Base-by-base conservation (phyloP, 2,797 vertebrate genomes). In the Antrozous pallidus region DNA sequence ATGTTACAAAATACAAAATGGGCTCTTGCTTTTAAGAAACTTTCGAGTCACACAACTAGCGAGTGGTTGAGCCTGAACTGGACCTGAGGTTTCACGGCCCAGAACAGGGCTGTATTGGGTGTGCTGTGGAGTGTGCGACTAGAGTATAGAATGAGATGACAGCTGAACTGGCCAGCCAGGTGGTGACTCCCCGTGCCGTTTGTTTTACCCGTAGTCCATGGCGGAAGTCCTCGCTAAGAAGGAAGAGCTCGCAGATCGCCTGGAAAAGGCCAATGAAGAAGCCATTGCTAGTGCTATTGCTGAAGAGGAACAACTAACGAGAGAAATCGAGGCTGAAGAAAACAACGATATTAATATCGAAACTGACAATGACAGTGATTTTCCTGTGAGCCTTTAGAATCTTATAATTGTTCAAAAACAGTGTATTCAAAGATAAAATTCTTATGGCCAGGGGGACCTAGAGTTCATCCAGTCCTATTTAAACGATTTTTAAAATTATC, bases 251-350 rank as follows among this genome's bases (percentile, higher is more conserved):
- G 99, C 99, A 6, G 99, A 99, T 97, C 99, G 99, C 0, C 97
- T 99, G 94, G 99, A 99, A 97, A 99, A 99, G 96, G 99, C 99
- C 78, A 99, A 99, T 0, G 99, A 99, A 96, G 99, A 99, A 98
- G 99, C 99, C n/a, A 99, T 99, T 31, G 99, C 99, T 24, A 99
- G 99, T 61, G 99, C 99, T 83, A 99, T 99, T 71, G 99, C 99
- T 13, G 99, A 99, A 96, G 99, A 99, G 74, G 99, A 99, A 82
- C 99, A 99, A 95, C 97, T 99, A 94, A 99, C 99, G 2, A 98
- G 99, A 90, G 99, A 99, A 97, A 99, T 99, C 73, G 99, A 99
- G 97, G 99, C 99, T 0, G 99, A 99, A 97, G 98, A 99, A 84
- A 99, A 99, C 98, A 99, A 98, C 7, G 99, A 98, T 73, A 98